These are phyloP conservation scores for Bradypodion pumilum DNA, from an alignment of 2,797 vertebrate species.

Conservation along the genomic window DNA sequence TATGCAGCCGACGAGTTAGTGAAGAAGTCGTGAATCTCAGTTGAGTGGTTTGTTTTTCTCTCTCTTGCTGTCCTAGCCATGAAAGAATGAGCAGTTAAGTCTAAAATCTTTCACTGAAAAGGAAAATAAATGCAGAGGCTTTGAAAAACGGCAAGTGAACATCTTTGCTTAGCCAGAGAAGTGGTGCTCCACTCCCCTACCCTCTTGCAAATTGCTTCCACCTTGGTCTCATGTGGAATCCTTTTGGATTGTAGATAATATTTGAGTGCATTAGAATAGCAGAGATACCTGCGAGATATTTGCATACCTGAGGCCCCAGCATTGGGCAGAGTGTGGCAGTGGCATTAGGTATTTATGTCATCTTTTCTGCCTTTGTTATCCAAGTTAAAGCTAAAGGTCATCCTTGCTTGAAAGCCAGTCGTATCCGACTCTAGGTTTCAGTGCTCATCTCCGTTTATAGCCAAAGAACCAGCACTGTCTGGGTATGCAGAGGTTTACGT, in stretches of 20 bases:
- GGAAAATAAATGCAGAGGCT: background rate
- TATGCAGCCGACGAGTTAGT: constrained; percentile 6
- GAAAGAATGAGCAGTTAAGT: background rate
- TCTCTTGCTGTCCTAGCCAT: background rate
- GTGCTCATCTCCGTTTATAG: too few species aligned
- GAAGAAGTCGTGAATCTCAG: background rate
- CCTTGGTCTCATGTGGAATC: background rate
- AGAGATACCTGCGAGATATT: background rate
- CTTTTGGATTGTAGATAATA: background rate
- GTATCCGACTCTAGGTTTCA: too few species aligned
- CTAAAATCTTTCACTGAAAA: background rate
- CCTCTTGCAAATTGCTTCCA: background rate
- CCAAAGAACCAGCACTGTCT: too few species aligned
- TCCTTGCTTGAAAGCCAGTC: too few species aligned
- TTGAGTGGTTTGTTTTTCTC: background rate
- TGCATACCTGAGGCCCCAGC: background rate
- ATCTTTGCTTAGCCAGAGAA: background rate
- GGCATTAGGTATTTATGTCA: background rate
- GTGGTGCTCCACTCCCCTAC: background rate
- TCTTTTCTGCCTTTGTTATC: background rate
- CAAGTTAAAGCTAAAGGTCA: too few species aligned
- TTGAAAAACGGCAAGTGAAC: background rate
- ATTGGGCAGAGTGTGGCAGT: background rate
- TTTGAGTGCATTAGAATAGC: background rate
- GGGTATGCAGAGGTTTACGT: too few species aligned